Conservation (phyloP, 2,888 invertebrate species). For the Cheilosia scutellata region DNA sequence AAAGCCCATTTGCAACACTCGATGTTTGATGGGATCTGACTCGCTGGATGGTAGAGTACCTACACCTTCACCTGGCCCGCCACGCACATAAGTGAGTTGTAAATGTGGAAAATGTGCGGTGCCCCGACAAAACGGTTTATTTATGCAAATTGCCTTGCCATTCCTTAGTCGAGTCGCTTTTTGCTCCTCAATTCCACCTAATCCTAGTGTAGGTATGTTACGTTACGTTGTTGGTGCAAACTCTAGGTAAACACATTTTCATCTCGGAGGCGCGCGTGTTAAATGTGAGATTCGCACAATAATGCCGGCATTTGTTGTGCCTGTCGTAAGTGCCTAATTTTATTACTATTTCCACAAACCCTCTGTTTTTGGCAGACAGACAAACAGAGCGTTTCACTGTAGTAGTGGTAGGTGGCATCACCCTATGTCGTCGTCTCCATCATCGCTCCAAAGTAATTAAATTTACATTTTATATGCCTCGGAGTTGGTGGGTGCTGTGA, state of each 20-base stretch:
- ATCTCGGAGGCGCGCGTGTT: conserved; percentile 39
- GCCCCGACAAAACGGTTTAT: conserved; percentile 64
- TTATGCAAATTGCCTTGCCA: conserved; percentile 66
- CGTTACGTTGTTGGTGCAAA: not conserved
- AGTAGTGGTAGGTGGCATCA: not conserved
- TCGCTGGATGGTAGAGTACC: conserved; percentile 2
- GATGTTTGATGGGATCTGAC: conserved; percentile 50
- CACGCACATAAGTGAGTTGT: conserved; percentile 56
- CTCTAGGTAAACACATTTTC: conserved; percentile 46
- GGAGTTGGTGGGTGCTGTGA: conserved; percentile 29
- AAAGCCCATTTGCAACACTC: conserved; percentile 65
- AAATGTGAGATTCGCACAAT: conserved; percentile 47
- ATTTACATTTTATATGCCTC: conserved; percentile 62
- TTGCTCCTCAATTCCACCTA: not conserved
- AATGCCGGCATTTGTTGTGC: conserved; percentile 47
- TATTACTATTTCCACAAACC: conserved; percentile 50
- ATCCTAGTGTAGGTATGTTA: conserved; percentile 5
- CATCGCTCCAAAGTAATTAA: conserved; percentile 57
- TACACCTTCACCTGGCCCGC: conserved; percentile 18
- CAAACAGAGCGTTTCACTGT: not conserved
- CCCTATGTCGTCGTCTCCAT: conserved; percentile 19
- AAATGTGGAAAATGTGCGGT: conserved; percentile 61
- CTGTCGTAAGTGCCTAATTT: conserved; percentile 55
- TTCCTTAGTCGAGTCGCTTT: conserved; percentile 24
- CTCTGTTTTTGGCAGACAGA: conserved; percentile 24